Percentiles rank a stretch among this genome's conserved stretches.
phyloP scores from a whole-genome alignment of 2,888 invertebrate genomes.

The Metopia argyrocephala region DNA sequence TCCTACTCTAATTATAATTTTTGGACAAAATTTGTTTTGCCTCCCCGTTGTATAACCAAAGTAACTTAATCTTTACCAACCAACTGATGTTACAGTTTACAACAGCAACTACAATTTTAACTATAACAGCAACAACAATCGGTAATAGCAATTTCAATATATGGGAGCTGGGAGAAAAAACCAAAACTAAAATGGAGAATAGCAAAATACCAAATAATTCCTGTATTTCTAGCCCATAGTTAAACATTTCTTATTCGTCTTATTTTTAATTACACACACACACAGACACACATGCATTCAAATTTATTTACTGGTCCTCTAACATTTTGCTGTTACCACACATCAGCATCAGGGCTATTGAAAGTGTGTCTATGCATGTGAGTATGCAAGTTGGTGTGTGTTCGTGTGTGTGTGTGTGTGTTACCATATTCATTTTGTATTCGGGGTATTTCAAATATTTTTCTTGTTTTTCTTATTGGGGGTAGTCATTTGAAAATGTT shows the following conservation, averaged over 20 bases:
- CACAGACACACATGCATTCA: conserved; percentile 21
- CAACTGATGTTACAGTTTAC: conserved; percentile 34
- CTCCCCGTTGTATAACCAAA: conserved; percentile 25
- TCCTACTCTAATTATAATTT: not conserved
- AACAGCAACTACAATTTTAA: conserved; percentile 3
- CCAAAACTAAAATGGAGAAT: not conserved
- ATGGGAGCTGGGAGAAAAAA: not conserved
- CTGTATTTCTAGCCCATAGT: conserved; percentile 63
- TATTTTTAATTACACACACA: conserved; percentile 64
- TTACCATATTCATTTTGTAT: conserved; percentile 6
- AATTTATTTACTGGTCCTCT: not conserved
- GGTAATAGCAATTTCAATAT: too few relatives aligned
- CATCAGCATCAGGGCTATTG: not conserved
- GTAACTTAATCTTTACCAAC: conserved; percentile 40
- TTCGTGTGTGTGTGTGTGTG: conserved; percentile 16
- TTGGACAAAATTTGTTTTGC: conserved; percentile 27
- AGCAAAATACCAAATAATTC: conserved; percentile 61
- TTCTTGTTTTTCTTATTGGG: conserved; percentile 3
- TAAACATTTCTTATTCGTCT: conserved; percentile 55
- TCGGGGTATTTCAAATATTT: conserved; percentile 13
- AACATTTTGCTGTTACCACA: conserved; percentile 38
- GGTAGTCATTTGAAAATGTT: conserved; percentile 52
- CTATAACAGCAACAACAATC: too few relatives aligned
- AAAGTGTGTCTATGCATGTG: not conserved
- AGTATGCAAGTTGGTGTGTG: conserved; percentile 8